These are phyloP conservation scores for roundworm (Caenorhabditis elegans) DNA, from an alignment of 1,140 invertebrate genomes.

Conservation along the genomic window WBcel235 BX284602.5:7357001-7357500, in stretches of 20 bases:
- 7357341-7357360: conserved; percentile 6
- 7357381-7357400: neutral
- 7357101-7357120: too few relatives aligned
- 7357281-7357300: neutral
- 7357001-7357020: neutral
- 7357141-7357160: too few relatives aligned
- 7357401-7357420: conserved; percentile 32
- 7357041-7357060: too few relatives aligned
- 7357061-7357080: neutral
- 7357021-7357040: neutral
- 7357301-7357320: neutral
- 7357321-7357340: conserved; percentile 24
- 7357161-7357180: too few relatives aligned
- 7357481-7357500: neutral
- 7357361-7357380: conserved; percentile 5
- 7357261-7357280: too few relatives aligned
- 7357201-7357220: too few relatives aligned
- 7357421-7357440: conserved; percentile 19
- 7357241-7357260: too few relatives aligned
- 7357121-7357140: too few relatives aligned
- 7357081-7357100: too few relatives aligned
- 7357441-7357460: conserved; percentile 24
- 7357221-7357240: too few relatives aligned
- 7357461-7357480: neutral
- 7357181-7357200: too few relatives aligned